Evolutionary conservation across 2,113 vertebrate genomes (phyloP).

Genomic region (Platysternon megacephalum): DNA sequence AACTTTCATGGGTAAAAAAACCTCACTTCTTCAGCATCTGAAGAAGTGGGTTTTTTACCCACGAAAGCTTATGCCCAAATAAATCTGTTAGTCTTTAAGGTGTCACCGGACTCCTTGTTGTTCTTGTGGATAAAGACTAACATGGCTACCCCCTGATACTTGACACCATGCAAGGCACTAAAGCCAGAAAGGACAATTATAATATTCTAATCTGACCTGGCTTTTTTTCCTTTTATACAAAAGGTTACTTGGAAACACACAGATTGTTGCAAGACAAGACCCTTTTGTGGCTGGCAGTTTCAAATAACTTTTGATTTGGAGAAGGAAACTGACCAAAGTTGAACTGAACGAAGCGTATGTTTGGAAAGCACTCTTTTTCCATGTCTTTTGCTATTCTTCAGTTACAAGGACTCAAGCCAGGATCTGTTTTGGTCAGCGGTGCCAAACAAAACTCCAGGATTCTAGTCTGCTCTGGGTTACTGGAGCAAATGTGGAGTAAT

Average conservation of each 20-base stretch:
- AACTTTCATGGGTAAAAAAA: no score
- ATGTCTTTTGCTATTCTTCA: neutral
- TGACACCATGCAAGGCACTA: neutral
- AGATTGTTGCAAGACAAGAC: neutral
- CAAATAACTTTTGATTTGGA: neutral
- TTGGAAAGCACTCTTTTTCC: neutral
- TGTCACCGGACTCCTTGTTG: no score
- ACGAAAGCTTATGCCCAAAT: no score
- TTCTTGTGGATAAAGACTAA: no score
- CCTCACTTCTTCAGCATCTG: no score
- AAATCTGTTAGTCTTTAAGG: no score
- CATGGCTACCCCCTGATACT: no score
- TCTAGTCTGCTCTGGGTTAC: neutral
- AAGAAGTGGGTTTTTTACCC: no score
- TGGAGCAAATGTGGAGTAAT: neutral
- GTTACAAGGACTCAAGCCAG: rapidly evolving
- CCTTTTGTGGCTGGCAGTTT: neutral
- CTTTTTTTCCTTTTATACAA: rapidly evolving
- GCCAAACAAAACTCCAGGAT: neutral
- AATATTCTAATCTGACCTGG: rapidly evolving
- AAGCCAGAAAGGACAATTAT: neutral
- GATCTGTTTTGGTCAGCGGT: neutral
- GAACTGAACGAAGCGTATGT: neutral
- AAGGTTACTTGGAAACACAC: neutral
- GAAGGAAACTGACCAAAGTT: neutral